Evolutionary conservation across 2,888 invertebrate species (phyloP), one percentile per base, ranked within the genome.

Genomic region (Apamea crenata): DNA sequence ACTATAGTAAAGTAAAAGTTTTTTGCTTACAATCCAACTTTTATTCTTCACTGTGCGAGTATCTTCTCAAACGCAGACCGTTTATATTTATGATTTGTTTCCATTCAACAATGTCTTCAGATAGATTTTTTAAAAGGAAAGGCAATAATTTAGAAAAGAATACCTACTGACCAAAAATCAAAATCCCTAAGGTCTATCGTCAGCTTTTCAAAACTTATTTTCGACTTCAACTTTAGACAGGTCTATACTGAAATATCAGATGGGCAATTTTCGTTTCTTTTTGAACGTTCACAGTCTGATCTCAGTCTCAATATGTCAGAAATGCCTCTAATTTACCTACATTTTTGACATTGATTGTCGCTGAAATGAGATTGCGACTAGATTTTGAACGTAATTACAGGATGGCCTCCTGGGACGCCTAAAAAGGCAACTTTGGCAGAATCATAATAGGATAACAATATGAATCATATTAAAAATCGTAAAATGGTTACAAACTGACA

Each of bases 61-160:
- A 88, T 86, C 81, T 89, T 76, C 80, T 88, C 83, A 83, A 88
- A 89, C 80, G 82, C 80, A 87, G 80, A 79, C 80, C 81, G 83
- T 85, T 89, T 84, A 84, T 86, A 86, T 87, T 89, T 85, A 87
- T 88, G 80, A 88, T 74, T 85, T 81, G 90, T 89, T 89, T 89
- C 90, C 88, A 89, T 80, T 88, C 68, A 72, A 80, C 84, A 61
- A 44, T 79, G 40, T 80, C n/a, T 86, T 32, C 56, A 1, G 25
- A 32, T 36, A 18, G 0, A 7, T 36, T 12, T 36, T 36, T 32
- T 59, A 56, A 1, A 59, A n/a, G n/a, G n/a, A n/a, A 59, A 32
- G 6, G 2, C 0, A 25, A 16, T 50, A 16, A 77, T 66, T 66
- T 18, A 36, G 14, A 56, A 25, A 56, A n/a, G 1, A 40, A 70